phyloP scores from a whole-genome alignment of 2,797 vertebrate species.

The Erpetoichthys calabaricus region DNA sequence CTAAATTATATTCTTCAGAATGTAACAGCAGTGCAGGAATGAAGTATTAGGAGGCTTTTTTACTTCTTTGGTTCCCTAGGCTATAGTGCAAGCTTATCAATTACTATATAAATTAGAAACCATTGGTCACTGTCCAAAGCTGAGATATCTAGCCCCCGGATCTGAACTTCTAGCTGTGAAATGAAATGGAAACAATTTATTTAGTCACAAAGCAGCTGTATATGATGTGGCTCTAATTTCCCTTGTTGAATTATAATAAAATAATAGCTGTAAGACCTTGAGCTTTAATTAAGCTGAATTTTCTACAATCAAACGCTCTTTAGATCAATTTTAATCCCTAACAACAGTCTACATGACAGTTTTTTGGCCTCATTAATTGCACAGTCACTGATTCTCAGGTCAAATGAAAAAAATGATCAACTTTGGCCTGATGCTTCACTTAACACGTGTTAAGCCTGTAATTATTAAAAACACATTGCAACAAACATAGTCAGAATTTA shows the following conservation, averaged over 20 bases:
- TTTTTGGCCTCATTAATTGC: neutral
- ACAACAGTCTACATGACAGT: neutral
- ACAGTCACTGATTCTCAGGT: neutral
- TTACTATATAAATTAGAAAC: slow-evolving; percentile 1
- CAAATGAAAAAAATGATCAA: neutral
- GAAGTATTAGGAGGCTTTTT: too few species aligned
- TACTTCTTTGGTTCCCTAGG: neutral
- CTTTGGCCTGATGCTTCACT: too few species aligned
- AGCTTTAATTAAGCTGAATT: neutral
- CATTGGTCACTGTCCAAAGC: slow-evolving; percentile 1
- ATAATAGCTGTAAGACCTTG: neutral
- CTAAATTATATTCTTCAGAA: too few species aligned
- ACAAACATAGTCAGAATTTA: too few species aligned
- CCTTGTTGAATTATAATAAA: neutral
- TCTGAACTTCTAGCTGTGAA: neutral
- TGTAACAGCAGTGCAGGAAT: too few species aligned
- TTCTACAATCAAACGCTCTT: neutral
- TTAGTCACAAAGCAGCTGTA: neutral
- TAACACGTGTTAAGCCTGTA: too few species aligned
- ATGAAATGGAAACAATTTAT: slow-evolving; percentile 1
- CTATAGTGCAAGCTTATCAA: neutral
- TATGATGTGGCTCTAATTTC: neutral
- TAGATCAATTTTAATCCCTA: neutral
- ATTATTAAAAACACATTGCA: too few species aligned
- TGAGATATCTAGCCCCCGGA: neutral